Evolutionary conservation across 37 sponge, comb jelly and placozoan species (phyloP).

Genomic region (Aphrocallistes beatrix): DNA sequence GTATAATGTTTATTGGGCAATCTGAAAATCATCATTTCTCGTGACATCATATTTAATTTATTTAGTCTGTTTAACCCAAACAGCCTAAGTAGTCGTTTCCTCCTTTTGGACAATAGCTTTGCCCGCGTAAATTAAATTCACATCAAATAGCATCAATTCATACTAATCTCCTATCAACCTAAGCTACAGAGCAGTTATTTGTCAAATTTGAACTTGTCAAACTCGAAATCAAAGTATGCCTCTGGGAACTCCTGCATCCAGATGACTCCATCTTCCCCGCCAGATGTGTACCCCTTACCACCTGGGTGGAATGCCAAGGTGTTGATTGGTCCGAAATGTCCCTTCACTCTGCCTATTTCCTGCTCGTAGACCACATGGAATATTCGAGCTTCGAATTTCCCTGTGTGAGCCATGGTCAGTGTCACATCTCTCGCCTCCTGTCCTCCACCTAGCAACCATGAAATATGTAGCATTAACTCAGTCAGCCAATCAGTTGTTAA

Average conservation of each 20-base stretch:
- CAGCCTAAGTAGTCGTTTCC: no score
- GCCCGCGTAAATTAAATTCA: no score
- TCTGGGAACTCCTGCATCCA: constrained; percentile 86
- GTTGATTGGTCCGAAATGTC: constrained; percentile 99
- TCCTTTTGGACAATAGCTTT: no score
- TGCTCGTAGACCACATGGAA: constrained; percentile 93
- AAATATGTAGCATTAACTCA: no score
- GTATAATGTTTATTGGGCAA: no score
- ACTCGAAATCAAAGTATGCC: constrained; percentile 89
- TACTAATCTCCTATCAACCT: no score
- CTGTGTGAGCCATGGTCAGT: constrained; percentile 73
- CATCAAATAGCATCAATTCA: no score
- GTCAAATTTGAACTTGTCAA: constrained; percentile 32
- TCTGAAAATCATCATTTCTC: no score
- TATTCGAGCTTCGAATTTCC: constrained; percentile 94
- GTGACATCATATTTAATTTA: no score
- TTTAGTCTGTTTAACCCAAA: no score
- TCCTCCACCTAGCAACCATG: constrained; percentile 92
- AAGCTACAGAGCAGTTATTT: not conserved
- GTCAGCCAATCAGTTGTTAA: no score
- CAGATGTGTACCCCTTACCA: constrained; percentile 96
- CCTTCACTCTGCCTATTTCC: constrained; percentile 97
- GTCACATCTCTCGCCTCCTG: constrained; percentile 98
- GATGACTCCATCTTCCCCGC: constrained; percentile 97
- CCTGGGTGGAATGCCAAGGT: constrained; percentile 85